Base-by-base conservation (phyloP, 2,113 vertebrate genomes). In the Barnardius zonarius region DNA sequence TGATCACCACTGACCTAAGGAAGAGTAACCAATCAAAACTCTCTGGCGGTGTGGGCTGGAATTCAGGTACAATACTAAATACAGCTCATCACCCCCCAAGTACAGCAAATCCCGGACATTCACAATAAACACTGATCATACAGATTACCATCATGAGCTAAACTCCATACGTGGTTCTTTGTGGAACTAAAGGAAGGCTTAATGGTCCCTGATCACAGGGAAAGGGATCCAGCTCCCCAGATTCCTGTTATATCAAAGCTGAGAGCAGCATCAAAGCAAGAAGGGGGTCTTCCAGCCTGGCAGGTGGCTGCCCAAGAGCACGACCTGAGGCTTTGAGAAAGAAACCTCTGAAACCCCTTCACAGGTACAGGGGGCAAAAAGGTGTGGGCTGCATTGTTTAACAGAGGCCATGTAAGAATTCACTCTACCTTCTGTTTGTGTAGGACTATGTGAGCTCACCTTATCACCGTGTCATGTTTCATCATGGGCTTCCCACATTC, bases 401-500 rank as follows among this genome's bases (percentile, higher is more conserved):
- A 44, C 16, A 52, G 46, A 52, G 30, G 17, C 39, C 17, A 5
- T 44, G 48, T 39, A n/a, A 85, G 55, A 63, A 39, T 18, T 52
- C 22, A 4, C 44, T 35, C 41, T 15, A 5, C 20, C 41, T 63
- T n/a, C 31, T 39, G 48, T 19, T 43, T 18, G 54, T 6, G 1
- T 2, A 9, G n/a, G 67, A 30, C 4, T 35, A 10, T 1, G 37
- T 17, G 31, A 5, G 31, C 41, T 75, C 41, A 39, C 35, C 24
- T 24, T 55, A 28, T 7, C 37, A 9, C 30, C 9, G 10, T 28
- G 10, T 33, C 10, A 0, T 7, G 4, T 27, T 62, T 57, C 86
- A 46, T 11, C n/a, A 1, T 0, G 13, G 64, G n/a, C 37, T 18
- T 37, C 59, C 59, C 28, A 13, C 11, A 7, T 20, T 7, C 3